Conservation (phyloP, 2,797 vertebrate genomes). For the Gila robusta region DNA sequence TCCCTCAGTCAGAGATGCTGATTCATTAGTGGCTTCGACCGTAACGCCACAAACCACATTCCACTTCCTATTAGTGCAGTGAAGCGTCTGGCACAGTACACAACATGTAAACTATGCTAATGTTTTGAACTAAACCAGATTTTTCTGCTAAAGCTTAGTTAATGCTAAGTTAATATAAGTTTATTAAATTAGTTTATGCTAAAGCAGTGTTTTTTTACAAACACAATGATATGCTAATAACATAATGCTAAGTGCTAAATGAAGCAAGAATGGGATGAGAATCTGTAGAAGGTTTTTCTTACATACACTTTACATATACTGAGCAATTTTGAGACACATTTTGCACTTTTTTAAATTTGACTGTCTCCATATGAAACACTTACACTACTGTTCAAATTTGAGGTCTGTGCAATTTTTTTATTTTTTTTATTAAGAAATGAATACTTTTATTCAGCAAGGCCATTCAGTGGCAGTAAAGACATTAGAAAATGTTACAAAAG, state of each 20-base stretch:
- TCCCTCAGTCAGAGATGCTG: slow-evolving; percentile 61
- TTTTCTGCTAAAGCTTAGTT: not conserved
- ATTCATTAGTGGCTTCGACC: slow-evolving; percentile 67
- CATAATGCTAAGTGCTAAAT: not conserved
- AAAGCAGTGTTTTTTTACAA: not conserved
- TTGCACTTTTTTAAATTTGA: not conserved
- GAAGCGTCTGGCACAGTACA: slow-evolving; percentile 14
- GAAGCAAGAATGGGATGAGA: too few species aligned
- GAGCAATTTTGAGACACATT: not conserved
- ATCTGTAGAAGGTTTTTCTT: not conserved
- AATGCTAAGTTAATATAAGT: too few species aligned
- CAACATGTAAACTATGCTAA: slow-evolving; percentile 41
- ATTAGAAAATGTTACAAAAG: not conserved
- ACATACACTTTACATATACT: not conserved
- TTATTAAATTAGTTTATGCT: not conserved
- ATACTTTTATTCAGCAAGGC: not conserved
- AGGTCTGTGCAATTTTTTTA: not conserved
- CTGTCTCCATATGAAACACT: not conserved
- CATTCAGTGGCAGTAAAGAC: too few species aligned
- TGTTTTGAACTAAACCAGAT: slow-evolving; percentile 50
- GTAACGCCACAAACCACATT: slow-evolving; percentile 55
- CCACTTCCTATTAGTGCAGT: slow-evolving; percentile 58
- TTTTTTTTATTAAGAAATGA: not conserved
- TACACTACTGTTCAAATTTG: not conserved
- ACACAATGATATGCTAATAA: slow-evolving; percentile 8